phyloP scores from a whole-genome alignment of 2,797 vertebrate genomes.

The Apogon talboti region DNA sequence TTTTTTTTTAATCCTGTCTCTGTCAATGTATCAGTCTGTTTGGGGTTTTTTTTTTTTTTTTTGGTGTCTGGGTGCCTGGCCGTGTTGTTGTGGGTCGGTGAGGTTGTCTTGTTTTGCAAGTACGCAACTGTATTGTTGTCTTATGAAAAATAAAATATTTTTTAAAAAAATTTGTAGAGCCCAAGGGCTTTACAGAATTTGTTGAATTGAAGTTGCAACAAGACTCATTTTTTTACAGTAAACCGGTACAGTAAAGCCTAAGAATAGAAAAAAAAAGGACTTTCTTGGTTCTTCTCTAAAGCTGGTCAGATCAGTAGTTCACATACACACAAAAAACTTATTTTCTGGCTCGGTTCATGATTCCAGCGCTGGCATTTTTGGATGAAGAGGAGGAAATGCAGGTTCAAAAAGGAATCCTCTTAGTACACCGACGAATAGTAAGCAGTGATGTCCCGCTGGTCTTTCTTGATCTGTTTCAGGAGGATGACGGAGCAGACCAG shows the following conservation, averaged over 20 bases:
- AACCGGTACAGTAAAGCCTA: background rate
- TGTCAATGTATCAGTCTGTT: too few relatives aligned
- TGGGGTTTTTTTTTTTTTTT: too few relatives aligned
- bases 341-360: constrained; percentile 6
- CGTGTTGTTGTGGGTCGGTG: too few relatives aligned
- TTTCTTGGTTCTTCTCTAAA: background rate
- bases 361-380: constrained; percentile 11
- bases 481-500: constrained; percentile 61
- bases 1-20: too few relatives aligned
- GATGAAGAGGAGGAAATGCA: background rate
- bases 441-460: fast-evolving
- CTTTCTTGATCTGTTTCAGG: constrained; percentile 52
- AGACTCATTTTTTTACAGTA: background rate
- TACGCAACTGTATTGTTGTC: too few relatives aligned
- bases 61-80: too few relatives aligned
- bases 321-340: constrained; percentile 4
- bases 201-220: background rate
- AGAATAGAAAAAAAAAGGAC: background rate
- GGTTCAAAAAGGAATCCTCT: background rate
- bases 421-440: constrained; percentile 57
- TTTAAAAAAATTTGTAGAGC: too few relatives aligned
- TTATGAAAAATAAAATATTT: too few relatives aligned
- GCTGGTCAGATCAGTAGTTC: constrained; percentile 8
- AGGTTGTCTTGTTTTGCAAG: too few relatives aligned
- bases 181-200: too few relatives aligned